Percentiles rank a stretch among this genome's conserved stretches.
Evolutionary conservation across 2,113 vertebrate species (phyloP).

Genomic region (Orcinus orca): DNA sequence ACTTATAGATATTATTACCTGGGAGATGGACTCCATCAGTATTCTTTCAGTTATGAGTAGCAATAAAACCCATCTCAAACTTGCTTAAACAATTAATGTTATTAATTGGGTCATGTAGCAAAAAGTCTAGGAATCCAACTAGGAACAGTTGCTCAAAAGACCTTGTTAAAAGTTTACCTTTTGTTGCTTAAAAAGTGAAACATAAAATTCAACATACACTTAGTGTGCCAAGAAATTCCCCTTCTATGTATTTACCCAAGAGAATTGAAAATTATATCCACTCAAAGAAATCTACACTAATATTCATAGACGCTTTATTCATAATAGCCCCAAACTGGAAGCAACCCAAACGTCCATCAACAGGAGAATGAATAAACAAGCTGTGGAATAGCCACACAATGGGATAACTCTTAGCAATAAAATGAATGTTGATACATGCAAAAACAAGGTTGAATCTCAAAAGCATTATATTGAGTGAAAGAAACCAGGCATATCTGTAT

Average conservation of each 20-base stretch:
- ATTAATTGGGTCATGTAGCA: background rate
- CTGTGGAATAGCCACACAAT: background rate
- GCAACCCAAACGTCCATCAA: background rate
- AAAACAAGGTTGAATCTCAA: background rate
- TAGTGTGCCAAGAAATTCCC: background rate
- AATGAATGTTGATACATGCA: background rate
- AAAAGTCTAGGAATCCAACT: background rate
- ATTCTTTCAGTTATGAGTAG: background rate
- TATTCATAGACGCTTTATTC: constrained; percentile 18
- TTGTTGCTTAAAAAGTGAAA: constrained; percentile 16
- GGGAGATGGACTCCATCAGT: background rate
- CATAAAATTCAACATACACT: background rate
- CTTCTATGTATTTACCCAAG: constrained; percentile 14
- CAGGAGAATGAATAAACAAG: background rate
- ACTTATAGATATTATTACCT: background rate
- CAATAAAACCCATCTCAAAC: background rate
- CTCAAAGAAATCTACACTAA: background rate
- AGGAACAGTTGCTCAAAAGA: background rate
- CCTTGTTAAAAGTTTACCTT: constrained; percentile 5
- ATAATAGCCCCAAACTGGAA: background rate
- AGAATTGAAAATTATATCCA: constrained; percentile 22
- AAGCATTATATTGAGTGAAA: background rate
- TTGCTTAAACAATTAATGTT: background rate
- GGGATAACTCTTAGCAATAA: background rate
- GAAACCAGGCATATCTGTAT: background rate